Conservation (phyloP, 2,113 vertebrate species). For the Zootoca vivipara region DNA sequence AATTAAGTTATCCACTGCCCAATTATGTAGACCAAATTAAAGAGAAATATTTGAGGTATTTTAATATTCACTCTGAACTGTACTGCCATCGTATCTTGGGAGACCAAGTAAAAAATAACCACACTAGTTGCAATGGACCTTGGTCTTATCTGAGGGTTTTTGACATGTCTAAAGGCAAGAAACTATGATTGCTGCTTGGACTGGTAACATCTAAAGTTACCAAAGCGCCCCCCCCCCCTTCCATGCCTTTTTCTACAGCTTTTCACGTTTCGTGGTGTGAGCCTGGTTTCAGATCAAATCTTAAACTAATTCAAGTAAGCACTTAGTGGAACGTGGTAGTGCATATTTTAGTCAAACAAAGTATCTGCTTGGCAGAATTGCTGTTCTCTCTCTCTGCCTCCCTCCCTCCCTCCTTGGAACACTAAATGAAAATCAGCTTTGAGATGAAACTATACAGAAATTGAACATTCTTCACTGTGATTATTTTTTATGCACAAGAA, state of each 20-base stretch:
- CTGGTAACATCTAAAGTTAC: conserved; percentile 8
- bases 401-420: conserved; percentile 18
- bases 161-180: conserved; percentile 39
- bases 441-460: conserved; percentile 36
- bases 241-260: neutral
- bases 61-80: no score
- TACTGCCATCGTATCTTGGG: neutral
- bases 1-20: neutral
- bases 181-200: conserved; percentile 40
- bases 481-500: neutral
- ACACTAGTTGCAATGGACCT: conserved; percentile 32
- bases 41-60: neutral
- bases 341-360: neutral
- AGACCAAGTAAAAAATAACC: no score
- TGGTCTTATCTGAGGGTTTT: conserved; percentile 26
- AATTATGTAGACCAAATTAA: neutral
- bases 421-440: conserved; percentile 13
- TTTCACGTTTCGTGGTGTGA: conserved; percentile 3
- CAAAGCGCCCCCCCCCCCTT: neutral
- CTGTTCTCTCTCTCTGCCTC: conserved; percentile 24
- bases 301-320: conserved; percentile 50
- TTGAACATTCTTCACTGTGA: conserved; percentile 43
- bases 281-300: neutral
- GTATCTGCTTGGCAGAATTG: conserved; percentile 46
- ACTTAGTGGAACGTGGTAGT: conserved; percentile 23